Conservation (phyloP, 2,113 vertebrate species). For the Lutjanus erythropterus region DNA sequence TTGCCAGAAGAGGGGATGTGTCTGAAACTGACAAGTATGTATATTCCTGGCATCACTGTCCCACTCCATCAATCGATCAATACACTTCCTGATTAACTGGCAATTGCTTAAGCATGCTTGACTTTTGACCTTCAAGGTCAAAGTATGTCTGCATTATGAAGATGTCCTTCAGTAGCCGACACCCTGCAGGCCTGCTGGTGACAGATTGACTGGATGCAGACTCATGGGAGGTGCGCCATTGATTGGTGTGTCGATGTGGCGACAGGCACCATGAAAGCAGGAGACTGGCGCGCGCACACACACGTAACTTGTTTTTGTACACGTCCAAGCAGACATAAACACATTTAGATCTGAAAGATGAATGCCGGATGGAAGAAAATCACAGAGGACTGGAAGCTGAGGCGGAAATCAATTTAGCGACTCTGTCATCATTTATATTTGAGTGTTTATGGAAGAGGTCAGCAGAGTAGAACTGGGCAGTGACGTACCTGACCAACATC, state of each 20-base stretch:
- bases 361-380: conserved; percentile 22
- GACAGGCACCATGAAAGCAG: conserved; percentile 38
- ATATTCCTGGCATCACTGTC: conserved; percentile 18
- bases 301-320: background rate
- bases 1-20: background rate
- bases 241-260: conserved; percentile 60
- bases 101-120: conserved; percentile 45
- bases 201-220: conserved; percentile 66
- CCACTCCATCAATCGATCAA: conserved; percentile 36
- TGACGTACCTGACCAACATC: conserved; percentile 4
- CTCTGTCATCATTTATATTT: conserved; percentile 29
- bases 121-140: conserved; percentile 71
- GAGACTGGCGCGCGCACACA: conserved; percentile 16
- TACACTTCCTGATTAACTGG: conserved; percentile 61
- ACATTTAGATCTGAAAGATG: conserved; percentile 20
- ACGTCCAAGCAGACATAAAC: background rate
- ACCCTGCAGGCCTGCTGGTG: conserved; percentile 55
- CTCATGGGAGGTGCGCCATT: conserved; percentile 72
- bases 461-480: background rate
- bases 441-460: conserved; percentile 3
- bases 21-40: conserved; percentile 25
- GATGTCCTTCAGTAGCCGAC: conserved; percentile 58
- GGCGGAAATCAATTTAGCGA: conserved; percentile 10
- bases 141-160: conserved; percentile 50
- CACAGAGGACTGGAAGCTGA: conserved; percentile 10